Evolutionary conservation across 2,797 vertebrate species (phyloP), one percentile per base, ranked within the genome.

Genomic region (Trichosurus vulpecula): DNA sequence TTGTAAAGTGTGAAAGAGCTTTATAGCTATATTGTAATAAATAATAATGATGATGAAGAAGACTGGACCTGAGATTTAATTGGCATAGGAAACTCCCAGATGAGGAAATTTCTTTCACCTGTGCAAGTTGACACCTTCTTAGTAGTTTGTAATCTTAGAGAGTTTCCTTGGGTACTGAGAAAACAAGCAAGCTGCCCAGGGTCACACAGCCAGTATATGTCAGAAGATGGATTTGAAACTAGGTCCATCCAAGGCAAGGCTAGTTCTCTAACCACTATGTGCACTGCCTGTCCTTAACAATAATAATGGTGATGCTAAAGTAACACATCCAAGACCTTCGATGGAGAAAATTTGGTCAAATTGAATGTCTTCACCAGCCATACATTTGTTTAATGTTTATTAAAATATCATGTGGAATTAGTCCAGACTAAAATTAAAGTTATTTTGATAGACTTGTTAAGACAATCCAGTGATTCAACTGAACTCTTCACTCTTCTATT

Each of bases 401-500:
- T 74, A 3, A 74, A 74, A 25, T 25, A 22, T 41, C 66, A 41
- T n/a, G 6, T 41, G n/a, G 66, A 74, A 19, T n/a, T 74, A 8
- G n/a, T 74, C 19, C 6, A 41, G n/a, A 41, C 19, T 74, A 41
- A 41, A 56, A 35, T 54, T 52, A 57, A 92, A 92, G 94, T 95
- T 90, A 95, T 92, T 93, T 94, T 94, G 54, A 93, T 16, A 1
- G 47, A 52, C 92, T 97, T 25, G 5, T 95, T 91, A 91, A 0
- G 0, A 92, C 55, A 56, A 81, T 51, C 54, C 87, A 94, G 22
- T 54, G 93, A 87, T 54, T 93, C 92, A 56, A 91, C 41, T 19
- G 57, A 95, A 58, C 25, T 51, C 90, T 94, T 93, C 29, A 61
- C 93, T 95, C 95, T 92, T 96, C 93, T 74, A 90, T 41, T 93